Conservation (phyloP, 1,140 invertebrate species). For the Eumeta japonica region DNA sequence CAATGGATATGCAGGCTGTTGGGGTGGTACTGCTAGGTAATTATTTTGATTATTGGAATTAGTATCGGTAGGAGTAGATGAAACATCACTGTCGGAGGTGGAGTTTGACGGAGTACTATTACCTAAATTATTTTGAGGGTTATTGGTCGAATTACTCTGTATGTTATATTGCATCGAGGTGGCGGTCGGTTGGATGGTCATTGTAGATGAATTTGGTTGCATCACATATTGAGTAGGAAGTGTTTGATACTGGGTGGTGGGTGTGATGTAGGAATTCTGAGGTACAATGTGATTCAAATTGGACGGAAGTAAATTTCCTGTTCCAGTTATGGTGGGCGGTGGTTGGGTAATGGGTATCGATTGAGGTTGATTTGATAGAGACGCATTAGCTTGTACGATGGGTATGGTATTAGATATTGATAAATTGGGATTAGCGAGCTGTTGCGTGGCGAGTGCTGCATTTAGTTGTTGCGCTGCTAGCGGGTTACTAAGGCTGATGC, state of each 20-base stretch:
- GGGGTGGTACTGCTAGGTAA: slow-evolving; percentile 39
- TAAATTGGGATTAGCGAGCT: slow-evolving; percentile 32
- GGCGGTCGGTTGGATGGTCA: slow-evolving; percentile 28
- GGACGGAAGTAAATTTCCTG: too few relatives aligned
- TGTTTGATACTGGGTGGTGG: slow-evolving; percentile 33
- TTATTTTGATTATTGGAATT: slow-evolving; percentile 32
- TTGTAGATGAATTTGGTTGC: slow-evolving; percentile 29
- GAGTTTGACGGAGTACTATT: slow-evolving; percentile 19
- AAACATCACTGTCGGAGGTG: too few relatives aligned
- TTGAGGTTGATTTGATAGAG: slow-evolving; percentile 26
- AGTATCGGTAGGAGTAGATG: slow-evolving; percentile 18
- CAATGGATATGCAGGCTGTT: slow-evolving; percentile 27
- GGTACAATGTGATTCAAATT: slow-evolving; percentile 39
- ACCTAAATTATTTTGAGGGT: slow-evolving; percentile 24
- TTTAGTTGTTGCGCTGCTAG: slow-evolving; percentile 44
- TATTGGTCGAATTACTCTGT: slow-evolving; percentile 22
- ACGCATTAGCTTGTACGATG: slow-evolving; percentile 36
- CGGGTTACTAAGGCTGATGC: slow-evolving; percentile 42
- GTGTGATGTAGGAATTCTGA: slow-evolving; percentile 35
- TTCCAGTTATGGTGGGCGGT: too few relatives aligned
- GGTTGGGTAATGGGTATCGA: slow-evolving; percentile 24
- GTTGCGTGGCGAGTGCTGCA: slow-evolving; percentile 37
- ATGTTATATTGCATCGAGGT: slow-evolving; percentile 36
- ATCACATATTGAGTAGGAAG: slow-evolving; percentile 44
- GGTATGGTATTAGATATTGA: slow-evolving; percentile 37